Base-by-base conservation (phyloP, 2,113 vertebrate species). In the Ellobius talpinus region DNA sequence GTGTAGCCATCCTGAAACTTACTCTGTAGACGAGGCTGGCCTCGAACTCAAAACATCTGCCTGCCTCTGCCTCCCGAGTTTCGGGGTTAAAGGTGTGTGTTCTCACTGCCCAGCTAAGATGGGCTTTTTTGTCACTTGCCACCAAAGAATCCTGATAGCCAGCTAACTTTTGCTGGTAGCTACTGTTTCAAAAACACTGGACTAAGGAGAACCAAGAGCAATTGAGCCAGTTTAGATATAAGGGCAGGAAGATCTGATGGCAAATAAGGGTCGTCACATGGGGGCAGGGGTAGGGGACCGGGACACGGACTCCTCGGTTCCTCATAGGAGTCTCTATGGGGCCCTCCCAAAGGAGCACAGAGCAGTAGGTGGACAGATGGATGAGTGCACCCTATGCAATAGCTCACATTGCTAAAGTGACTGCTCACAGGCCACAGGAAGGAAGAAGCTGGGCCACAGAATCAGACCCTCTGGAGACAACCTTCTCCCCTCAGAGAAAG, bases 351-450 rank as follows among this genome's bases (percentile, higher is more conserved):
- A 85, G 39, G n/a, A 91, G 21, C 9, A 0, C 4, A n/a, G 76
- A 3, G 50, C 70, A n/a, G 87, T 85, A 94, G 90, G 47, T 10
- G 47, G 31, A 21, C 58, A 50, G 45, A 90, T 4, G 0, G 63
- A 7, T 68, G 93, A 91, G 78, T 42, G 31, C 33, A 24, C 77
- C 91, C 95, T 78, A 47, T 36, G 76, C 26, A 31, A 52, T 11
- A 63, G 95, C 95, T 95, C 93, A 97, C 26, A 39, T 9, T 92
- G 86, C 81, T 93, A 84, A 93, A 96, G 39, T 81, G 82, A 70
- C 29, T 61, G 52, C 65, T 77, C 87, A 47, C 91, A 96, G 91
- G 68, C 96, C 33, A 50, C 93, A 92, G 93, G 93, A 97, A 97
- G 65, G 82, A 36, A 24, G 95, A 94, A 76, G 36, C 7, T 23